Percentiles rank a stretch among this genome's conserved stretches.
Conservation (phyloP, 2,113 vertebrate genomes). For the Equus przewalskii region DNA sequence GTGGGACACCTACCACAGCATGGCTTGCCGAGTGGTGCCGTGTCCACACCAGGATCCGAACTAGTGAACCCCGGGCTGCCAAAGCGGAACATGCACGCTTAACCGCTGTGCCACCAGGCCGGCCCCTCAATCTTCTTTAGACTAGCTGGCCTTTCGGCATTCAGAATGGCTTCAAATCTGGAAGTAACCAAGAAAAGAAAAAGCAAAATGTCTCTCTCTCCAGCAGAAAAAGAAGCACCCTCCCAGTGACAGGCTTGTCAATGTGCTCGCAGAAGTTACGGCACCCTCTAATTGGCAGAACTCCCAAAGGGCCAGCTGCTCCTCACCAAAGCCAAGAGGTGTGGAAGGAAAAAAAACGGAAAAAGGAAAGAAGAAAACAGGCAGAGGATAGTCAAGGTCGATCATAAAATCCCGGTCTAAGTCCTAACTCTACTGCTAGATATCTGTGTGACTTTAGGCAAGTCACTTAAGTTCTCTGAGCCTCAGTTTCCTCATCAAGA, state of each 20-base stretch:
- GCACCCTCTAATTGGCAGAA: conserved; percentile 42
- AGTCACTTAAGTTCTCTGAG: neutral
- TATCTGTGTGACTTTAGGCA: neutral
- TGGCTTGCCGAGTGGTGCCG: too few relatives aligned
- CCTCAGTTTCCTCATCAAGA: neutral
- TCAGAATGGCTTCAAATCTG: conserved; percentile 5
- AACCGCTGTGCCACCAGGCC: too few relatives aligned
- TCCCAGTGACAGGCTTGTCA: conserved; percentile 30
- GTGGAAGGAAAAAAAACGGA: neutral
- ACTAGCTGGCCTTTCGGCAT: conserved; percentile 22
- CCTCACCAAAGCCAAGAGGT: conserved; percentile 61
- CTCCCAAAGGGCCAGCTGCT: conserved; percentile 58
- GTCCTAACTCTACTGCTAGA: neutral
- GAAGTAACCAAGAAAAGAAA: conserved; percentile 49
- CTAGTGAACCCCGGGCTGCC: too few relatives aligned
- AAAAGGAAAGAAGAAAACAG: conserved; percentile 50
- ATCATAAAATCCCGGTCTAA: neutral
- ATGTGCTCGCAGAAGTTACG: conserved; percentile 55
- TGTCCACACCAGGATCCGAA: too few relatives aligned
- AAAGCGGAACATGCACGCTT: too few relatives aligned
- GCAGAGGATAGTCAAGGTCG: neutral
- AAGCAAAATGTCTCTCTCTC: conserved; percentile 16
- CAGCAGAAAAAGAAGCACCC: conserved; percentile 35
- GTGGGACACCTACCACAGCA: too few relatives aligned
- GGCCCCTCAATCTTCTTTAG: neutral